Base-by-base conservation (phyloP, 2,797 vertebrate genomes). In the Glyptemys insculpta region DNA sequence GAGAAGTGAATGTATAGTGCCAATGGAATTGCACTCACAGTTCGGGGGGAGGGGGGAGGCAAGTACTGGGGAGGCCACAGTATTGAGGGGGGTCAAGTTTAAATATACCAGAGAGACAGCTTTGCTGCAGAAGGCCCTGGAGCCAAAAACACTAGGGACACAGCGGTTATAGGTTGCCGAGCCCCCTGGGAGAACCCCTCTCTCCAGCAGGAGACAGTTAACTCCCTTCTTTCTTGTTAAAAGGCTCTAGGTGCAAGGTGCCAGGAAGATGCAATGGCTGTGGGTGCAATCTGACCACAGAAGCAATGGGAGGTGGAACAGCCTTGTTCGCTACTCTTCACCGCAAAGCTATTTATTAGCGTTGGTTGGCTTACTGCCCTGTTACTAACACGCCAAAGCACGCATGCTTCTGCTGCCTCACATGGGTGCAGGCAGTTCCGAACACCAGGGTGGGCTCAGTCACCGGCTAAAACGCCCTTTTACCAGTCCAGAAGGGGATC, bases 191-290 rank as follows among this genome's bases (percentile, higher is more conserved):
- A 53, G n/a, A 52, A 27, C 23, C n/a, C 8, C 29, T 47, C 3
- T 41, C 12, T 57, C 29, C 25, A 37, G 25, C 65, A 65, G 52
- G 49, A 87, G 82, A 14, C 68, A 74, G 37, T 59, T 8, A 1
- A 0, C 0, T 57, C 19, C 57, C 47, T 18, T 68, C 31, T 12
- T 81, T 57, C 86, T 80, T 56, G 65, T 83, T 81, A 27, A 83
- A 9, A 62, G 83, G 83, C 81, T 93, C 49, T 79, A 80, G 88
- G 88, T 95, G 88, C 92, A 23, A 9, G n/a, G 37, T 44, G 41
- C 41, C 41, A 92, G 88, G 87, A 91, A 87, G 85, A 92, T 97
- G 97, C 95, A 97, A 91, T 96, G 95, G 37, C 86, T 83, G 79
- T 44, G 76, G 5, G 3, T 72, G 6, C 86, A 92, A 18, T 79